Base-by-base conservation (phyloP, 2,888 invertebrate species). In the Drosophila gaucha region DNA sequence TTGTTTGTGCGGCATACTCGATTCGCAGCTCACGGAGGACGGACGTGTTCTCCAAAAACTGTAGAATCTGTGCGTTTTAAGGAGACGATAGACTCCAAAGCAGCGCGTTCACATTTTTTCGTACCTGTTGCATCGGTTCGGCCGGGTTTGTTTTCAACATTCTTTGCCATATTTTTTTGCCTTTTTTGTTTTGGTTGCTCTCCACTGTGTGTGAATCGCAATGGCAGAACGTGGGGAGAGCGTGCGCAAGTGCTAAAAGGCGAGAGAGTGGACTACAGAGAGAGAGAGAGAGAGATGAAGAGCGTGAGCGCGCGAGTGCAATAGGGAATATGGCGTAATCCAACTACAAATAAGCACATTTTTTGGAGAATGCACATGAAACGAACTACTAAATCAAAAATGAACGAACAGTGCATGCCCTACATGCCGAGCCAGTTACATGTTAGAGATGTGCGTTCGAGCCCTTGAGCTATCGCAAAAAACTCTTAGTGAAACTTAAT, bases 1-100 rank as follows among this genome's bases (percentile, higher is more conserved):
- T 41, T 44, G 47, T 35, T 58, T 74, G 64, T 52, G 63, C 59
- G 44, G 58, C 84, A 82, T 74, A 84, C 63, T 56, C 74, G 58
- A 80, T 71, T 84, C 57, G 66, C 74, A 69, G 71, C 71, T 84
- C 86, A 71, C 62, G 57, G 74, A 54, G 63, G 71, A 67, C 84
- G 74, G 80, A 84, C 80, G 80, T 86, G 84, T 60, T 54, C 28
- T 36, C 36, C 33, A 50, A 28, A 30, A 18, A 31, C 14, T 74
- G 50, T 35, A 35, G 54, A 39, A 39, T 67, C 41, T 22, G 22
- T 52, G 38, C 31, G 28, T 35, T 18, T 10, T 22, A 2, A n/a
- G 16, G 8, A 35, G 31, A 46, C 22, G 26, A 16, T 30, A 49
- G 39, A 20, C 31, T 14, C 22, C 36, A 36, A n/a, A 6, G 35